phyloP scores from a whole-genome alignment of 2,888 invertebrate genomes.

The Eupithecia exiguata region DNA sequence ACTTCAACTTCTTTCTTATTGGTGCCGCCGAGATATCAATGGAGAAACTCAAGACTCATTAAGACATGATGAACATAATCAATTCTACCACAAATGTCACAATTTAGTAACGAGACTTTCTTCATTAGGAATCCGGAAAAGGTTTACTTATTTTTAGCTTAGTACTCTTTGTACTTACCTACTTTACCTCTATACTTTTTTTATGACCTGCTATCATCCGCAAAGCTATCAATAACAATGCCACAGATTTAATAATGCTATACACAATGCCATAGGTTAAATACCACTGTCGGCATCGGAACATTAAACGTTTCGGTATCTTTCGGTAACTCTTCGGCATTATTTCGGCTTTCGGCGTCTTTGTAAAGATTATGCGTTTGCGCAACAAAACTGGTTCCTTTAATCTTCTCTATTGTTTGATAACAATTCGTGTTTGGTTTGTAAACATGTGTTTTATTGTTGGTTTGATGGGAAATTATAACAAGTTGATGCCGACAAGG shows the following conservation, averaged over 20 bases:
- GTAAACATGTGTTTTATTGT: conserved; percentile 56
- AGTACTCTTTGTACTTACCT: no score
- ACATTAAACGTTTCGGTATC: conserved; percentile 31
- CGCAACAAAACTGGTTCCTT: conserved; percentile 60
- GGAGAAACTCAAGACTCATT: no score
- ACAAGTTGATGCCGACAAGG: conserved; percentile 31
- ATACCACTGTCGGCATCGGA: conserved; percentile 42
- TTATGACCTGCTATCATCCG: conserved; percentile 35
- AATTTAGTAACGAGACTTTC: no score
- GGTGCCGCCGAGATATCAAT: no score
- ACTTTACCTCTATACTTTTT: conserved; percentile 3
- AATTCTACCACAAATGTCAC: no score
- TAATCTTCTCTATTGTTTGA: conserved; percentile 63
- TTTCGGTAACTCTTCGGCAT: conserved; percentile 37
- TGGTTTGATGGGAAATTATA: conserved; percentile 33
- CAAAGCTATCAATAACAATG: conserved; percentile 57
- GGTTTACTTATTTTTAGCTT: no score
- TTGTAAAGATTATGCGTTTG: conserved; percentile 59
- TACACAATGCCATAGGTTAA: conserved; percentile 46
- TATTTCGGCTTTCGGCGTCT: conserved; percentile 47
- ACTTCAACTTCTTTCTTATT: no score
- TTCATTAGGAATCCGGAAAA: no score
- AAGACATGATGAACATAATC: no score
- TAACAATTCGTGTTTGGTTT: conserved; percentile 61
- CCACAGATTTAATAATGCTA: conserved; percentile 32